phyloP scores from a whole-genome alignment of 1,140 invertebrate genomes.

The Saxidomus purpurata region DNA sequence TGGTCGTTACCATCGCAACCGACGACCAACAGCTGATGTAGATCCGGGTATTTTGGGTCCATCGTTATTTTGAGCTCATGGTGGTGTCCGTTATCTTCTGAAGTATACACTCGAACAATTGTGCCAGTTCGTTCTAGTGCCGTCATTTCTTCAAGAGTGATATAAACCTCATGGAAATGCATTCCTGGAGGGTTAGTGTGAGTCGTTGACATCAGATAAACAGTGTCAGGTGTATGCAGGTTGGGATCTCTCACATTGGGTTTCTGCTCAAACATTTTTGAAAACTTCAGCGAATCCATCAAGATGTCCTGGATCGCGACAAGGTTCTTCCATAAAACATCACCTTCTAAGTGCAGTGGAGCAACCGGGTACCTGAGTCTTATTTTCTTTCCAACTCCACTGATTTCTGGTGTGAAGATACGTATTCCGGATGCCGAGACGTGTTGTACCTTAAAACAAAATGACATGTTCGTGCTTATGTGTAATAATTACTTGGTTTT shows the following conservation, averaged over 20 bases:
- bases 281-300: slow-evolving; percentile 69
- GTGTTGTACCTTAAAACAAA: slow-evolving; percentile 52
- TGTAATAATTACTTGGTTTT: no score
- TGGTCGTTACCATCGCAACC: slow-evolving; percentile 32
- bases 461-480: no score
- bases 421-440: slow-evolving; percentile 72
- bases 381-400: slow-evolving; percentile 70
- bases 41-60: neutral
- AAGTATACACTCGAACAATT: slow-evolving; percentile 38
- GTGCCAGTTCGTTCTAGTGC: slow-evolving; percentile 3
- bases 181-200: neutral
- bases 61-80: slow-evolving; percentile 45
- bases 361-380: slow-evolving; percentile 79
- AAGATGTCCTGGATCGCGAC: slow-evolving; percentile 78
- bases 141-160: slow-evolving; percentile 49
- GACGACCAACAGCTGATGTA: neutral
- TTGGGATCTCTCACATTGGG: slow-evolving; percentile 9
- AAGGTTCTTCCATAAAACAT: slow-evolving; percentile 76
- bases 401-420: slow-evolving; percentile 75
- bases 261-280: slow-evolving; percentile 42
- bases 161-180: slow-evolving; percentile 63
- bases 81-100: slow-evolving; percentile 61
- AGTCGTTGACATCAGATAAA: slow-evolving; percentile 13
- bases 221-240: neutral
- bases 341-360: slow-evolving; percentile 77